These are phyloP conservation scores for Chloromyia formosa DNA, from an alignment of 2,888 invertebrate genomes.

Conservation along the genomic window DNA sequence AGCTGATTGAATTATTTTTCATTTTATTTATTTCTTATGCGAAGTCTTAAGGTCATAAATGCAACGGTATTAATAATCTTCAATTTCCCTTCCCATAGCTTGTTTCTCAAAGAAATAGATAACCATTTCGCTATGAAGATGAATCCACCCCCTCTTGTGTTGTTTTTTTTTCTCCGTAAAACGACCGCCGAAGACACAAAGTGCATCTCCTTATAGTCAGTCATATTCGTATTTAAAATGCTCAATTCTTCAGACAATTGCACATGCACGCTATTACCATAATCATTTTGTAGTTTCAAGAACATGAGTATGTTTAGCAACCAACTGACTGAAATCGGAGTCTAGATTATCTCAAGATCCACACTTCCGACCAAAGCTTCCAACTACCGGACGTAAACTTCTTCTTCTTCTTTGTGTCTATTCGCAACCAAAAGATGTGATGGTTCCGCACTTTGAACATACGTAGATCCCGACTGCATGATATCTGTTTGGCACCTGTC, in stretches of 20 bases:
- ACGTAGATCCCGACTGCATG: conserved; percentile 23
- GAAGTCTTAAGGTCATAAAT: no score
- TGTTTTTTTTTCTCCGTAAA: no score
- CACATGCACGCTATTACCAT: conserved; percentile 37
- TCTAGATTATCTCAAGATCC: conserved; percentile 21
- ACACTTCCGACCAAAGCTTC: conserved; percentile 29
- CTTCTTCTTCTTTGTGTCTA: conserved; percentile 26
- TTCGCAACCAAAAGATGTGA: conserved; percentile 16
- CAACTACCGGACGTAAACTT: conserved; percentile 34
- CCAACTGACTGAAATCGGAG: conserved; percentile 7
- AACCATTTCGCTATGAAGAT: no score
- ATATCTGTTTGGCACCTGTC: conserved; percentile 37
- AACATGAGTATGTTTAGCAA: conserved; percentile 27
- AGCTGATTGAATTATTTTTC: no score
- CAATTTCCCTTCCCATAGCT: conserved; percentile 11
- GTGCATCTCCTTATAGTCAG: conserved; percentile 1
- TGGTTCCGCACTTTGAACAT: conserved; percentile 46
- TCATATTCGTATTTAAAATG: conserved; percentile 33
- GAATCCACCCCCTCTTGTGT: no score
- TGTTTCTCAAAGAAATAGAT: not conserved
- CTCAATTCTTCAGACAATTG: conserved; percentile 30
- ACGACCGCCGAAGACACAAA: no score
- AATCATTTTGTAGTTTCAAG: conserved; percentile 27
- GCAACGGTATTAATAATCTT: conserved; percentile 19
- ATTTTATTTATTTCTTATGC: no score